Evolutionary conservation across 2,888 invertebrate genomes (phyloP), one percentile per base, ranked within the genome.

Genomic region (Hirtodrosophila cameraria): DNA sequence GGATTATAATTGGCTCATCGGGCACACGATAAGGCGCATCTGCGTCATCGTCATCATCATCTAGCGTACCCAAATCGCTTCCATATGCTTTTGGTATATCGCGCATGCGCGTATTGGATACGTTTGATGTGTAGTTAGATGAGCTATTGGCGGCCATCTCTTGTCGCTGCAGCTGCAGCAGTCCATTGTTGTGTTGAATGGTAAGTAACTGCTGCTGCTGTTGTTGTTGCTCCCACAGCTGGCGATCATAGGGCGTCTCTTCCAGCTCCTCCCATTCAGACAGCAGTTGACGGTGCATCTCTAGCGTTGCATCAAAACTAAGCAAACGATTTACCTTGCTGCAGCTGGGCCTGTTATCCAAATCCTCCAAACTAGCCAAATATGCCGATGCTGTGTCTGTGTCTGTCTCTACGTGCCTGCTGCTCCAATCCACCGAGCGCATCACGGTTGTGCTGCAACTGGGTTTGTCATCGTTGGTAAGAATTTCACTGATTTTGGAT

Each of bases 231-330:
- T 25, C 8, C 8, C 11, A 12, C 18, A 9, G 28, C 28, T 36
- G 12, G n/a, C 9, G 12, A 5, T 30, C 28, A 28, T 16, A 20
- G 9, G 23, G 9, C 9, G 13, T 9, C 9, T 52, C 52, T 1
- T 68, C 66, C 92, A 92, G 94, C 75, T 95, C 95, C 67, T 94
- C 94, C 96, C 96, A 96, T 85, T 96, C 96, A 1, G 95, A 95
- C 55, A 96, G 90, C 35, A 96, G 91, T 75, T 94, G 93, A 54
- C 92, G 94, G 60, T 94, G 93, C 71, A 95, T 93, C 88, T 94
- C 94, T 18, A 60, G 15, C 1, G 66, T 59, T 1, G 43, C 41
- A 16, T 28, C 39, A n/a, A n/a, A n/a, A n/a, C n/a, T n/a, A n/a
- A n/a, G n/a, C n/a, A n/a, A n/a, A n/a, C n/a, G n/a, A n/a, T n/a